Evolutionary conservation across 2,797 vertebrate genomes (phyloP).

Genomic region (Hephaestus fuliginosus): DNA sequence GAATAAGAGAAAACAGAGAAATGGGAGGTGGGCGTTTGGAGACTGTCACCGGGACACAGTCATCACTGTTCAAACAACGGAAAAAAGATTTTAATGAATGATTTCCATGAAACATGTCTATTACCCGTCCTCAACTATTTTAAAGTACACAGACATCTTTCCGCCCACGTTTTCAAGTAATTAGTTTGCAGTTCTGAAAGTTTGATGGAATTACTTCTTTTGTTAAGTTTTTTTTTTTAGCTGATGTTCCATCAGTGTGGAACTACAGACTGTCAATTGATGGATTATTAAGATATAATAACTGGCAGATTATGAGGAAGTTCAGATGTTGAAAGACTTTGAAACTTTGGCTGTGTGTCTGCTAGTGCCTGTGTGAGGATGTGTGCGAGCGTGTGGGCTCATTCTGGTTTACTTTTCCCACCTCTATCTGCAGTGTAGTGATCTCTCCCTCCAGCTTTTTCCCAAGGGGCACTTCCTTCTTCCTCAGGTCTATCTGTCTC

Average conservation of each 20-base stretch:
- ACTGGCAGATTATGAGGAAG: neutral
- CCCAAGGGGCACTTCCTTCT: slow-evolving; percentile 81
- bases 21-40: slow-evolving; percentile 18
- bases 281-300: neutral
- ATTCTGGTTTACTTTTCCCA: slow-evolving; percentile 54
- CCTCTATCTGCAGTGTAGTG: slow-evolving; percentile 88
- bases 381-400: neutral
- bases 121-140: slow-evolving; percentile 9
- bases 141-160: slow-evolving; percentile 5
- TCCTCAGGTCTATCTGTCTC: slow-evolving; percentile 83
- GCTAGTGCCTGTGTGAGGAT: neutral
- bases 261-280: neutral
- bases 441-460: slow-evolving; percentile 85
- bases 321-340: neutral
- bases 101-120: slow-evolving; percentile 21
- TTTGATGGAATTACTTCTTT: slow-evolving; percentile 5
- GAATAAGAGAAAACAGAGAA: slow-evolving; percentile 10
- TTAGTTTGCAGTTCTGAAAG: slow-evolving; percentile 32
- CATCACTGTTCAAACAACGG: slow-evolving; percentile 41
- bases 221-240: neutral
- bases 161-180: slow-evolving; percentile 39
- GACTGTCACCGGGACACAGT: slow-evolving; percentile 12
- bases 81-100: slow-evolving; percentile 34
- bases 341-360: neutral
- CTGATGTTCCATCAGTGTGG: neutral